phyloP scores from a whole-genome alignment of 1,140 invertebrate genomes.

The Pachypeltis micranthus region DNA sequence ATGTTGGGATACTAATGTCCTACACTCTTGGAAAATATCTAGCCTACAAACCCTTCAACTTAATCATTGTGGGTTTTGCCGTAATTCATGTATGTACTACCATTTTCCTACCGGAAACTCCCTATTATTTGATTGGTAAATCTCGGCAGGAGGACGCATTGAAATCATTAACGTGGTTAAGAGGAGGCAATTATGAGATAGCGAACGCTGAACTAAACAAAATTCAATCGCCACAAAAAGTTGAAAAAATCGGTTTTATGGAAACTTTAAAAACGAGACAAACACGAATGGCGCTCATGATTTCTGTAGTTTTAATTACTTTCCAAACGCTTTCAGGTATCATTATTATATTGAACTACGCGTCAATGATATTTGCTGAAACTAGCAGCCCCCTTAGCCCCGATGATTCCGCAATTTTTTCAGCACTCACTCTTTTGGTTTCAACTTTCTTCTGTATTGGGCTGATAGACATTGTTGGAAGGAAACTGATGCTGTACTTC shows the following conservation, averaged over 20 bases:
- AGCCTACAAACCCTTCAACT: background rate
- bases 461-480: background rate
- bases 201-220: background rate
- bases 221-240: background rate
- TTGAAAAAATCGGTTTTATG: background rate
- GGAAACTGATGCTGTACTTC: background rate
- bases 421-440: background rate
- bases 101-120: background rate
- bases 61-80: background rate
- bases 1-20: background rate
- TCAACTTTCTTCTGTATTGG: background rate
- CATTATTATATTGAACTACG: background rate
- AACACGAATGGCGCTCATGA: background rate
- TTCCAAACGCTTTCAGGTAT: background rate
- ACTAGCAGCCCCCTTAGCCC: background rate
- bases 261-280: background rate
- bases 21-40: background rate
- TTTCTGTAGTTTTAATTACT: background rate
- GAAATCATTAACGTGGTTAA: background rate
- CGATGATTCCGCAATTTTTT: background rate
- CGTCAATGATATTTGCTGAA: background rate
- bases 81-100: background rate
- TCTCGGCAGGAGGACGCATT: background rate
- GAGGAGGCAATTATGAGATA: background rate
- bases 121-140: background rate